Conservation (phyloP, 2,797 vertebrate species). For the Catostomus latipinnis region DNA sequence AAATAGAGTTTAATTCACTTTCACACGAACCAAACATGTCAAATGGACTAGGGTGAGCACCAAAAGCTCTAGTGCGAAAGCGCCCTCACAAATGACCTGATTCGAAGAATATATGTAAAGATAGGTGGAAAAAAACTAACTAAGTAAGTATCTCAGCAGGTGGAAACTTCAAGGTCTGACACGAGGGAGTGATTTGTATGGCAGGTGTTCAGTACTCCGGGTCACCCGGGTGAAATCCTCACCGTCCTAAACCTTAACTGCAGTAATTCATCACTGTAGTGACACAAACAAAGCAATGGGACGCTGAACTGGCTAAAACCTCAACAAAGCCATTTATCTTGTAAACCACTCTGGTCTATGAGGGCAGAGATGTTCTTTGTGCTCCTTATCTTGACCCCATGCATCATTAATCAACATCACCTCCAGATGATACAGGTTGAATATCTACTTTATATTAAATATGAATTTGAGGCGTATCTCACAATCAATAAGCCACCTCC, state of each 20-base stretch:
- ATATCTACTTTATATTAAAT: not conserved
- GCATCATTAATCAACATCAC: conserved; percentile 46
- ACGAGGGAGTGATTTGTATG: conserved; percentile 15
- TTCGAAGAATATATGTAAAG: not conserved
- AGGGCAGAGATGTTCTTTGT: conserved; percentile 35
- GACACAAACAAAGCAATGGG: conserved; percentile 40
- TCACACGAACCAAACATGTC: too few species aligned
- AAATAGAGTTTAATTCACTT: too few species aligned
- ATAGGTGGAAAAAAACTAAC: not conserved
- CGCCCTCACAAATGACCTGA: not conserved
- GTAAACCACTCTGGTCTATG: conserved; percentile 34
- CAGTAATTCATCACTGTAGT: conserved; percentile 45
- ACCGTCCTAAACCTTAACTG: conserved; percentile 35
- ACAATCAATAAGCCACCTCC: too few species aligned
- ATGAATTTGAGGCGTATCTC: not conserved
- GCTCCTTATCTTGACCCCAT: conserved; percentile 35
- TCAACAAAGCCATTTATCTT: conserved; percentile 55
- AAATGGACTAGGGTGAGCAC: not conserved
- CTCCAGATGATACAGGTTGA: not conserved
- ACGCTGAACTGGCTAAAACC: conserved; percentile 35
- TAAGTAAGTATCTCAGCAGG: conserved; percentile 29
- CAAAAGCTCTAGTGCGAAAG: conserved; percentile 7
- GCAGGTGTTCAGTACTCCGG: conserved; percentile 31
- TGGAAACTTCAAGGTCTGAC: conserved; percentile 31
- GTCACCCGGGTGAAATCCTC: conserved; percentile 24